Conservation (phyloP, 1,140 invertebrate species). For the Ceratina japonica region DNA sequence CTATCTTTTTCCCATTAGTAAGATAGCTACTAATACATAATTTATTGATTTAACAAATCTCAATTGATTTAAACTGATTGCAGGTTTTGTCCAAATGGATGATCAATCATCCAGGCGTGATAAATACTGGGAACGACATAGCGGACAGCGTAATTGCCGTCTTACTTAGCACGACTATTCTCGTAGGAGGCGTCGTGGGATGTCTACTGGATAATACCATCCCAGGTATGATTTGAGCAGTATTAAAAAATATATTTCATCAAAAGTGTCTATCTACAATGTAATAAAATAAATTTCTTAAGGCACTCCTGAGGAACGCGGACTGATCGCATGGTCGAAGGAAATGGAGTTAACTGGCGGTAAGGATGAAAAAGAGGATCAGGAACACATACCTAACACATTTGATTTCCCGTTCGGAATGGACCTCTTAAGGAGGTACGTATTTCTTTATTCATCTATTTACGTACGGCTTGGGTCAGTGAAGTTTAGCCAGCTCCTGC, state of each 20-base stretch:
- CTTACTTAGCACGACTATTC: conserved; percentile 90
- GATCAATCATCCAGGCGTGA: conserved; percentile 82
- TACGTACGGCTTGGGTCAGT: too few species aligned
- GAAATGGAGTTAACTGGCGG: conserved; percentile 82
- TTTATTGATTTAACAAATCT: neutral
- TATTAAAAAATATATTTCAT: neutral
- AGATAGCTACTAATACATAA: conserved; percentile 30
- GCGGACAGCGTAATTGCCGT: conserved; percentile 88
- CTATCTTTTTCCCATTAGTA: conserved; percentile 90
- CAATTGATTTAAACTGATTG: conserved; percentile 4
- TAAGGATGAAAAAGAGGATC: conserved; percentile 73
- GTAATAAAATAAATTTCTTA: conserved; percentile 22
- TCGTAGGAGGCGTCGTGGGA: conserved; percentile 89
- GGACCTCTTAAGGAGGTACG: conserved; percentile 81
- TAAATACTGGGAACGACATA: conserved; percentile 85
- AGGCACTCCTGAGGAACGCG: conserved; percentile 86
- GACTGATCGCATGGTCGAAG: conserved; percentile 84
- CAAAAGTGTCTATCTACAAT: neutral
- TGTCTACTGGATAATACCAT: conserved; percentile 92
- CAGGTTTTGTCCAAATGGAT: conserved; percentile 88
- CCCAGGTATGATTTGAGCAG: conserved; percentile 84
- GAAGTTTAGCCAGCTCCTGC: too few species aligned
- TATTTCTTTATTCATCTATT: neutral
- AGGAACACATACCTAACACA: conserved; percentile 78
- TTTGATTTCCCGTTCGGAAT: conserved; percentile 89